These are phyloP conservation scores for Percopsis omiscomaycus DNA, from an alignment of 2,797 vertebrate genomes.

Conservation along the genomic window DNA sequence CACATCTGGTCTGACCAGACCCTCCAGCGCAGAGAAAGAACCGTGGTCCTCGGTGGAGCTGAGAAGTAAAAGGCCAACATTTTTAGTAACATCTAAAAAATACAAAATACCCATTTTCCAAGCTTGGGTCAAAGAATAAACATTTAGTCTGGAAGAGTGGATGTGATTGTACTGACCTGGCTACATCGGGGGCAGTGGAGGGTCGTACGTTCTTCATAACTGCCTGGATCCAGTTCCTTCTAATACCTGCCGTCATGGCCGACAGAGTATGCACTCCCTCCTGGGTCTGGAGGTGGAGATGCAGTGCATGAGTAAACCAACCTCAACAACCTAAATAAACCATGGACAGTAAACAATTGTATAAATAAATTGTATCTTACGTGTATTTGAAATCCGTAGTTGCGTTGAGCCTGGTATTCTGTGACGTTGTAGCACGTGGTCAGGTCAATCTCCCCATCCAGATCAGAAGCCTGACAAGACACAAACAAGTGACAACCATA, in stretches of 20 bases:
- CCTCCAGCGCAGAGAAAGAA: conserved; percentile 71
- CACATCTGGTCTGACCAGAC: conserved; percentile 74
- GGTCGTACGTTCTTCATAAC: conserved; percentile 84
- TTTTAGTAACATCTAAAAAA: neutral
- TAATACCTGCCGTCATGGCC: conserved; percentile 84
- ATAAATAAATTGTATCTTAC: conserved; percentile 56
- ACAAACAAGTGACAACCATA: neutral
- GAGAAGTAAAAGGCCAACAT: conserved; percentile 3
- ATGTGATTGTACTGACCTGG: conserved; percentile 67
- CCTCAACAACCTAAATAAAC: neutral
- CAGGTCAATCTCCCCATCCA: conserved; percentile 83
- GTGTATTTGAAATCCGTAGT: conserved; percentile 84
- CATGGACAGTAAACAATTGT: neutral
- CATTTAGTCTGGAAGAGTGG: neutral
- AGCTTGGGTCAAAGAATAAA: neutral
- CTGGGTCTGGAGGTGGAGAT: conserved; percentile 69
- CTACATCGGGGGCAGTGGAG: conserved; percentile 81
- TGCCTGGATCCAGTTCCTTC: conserved; percentile 85
- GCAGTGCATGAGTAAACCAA: neutral
- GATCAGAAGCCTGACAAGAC: conserved; percentile 75
- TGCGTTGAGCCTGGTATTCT: conserved; percentile 83
- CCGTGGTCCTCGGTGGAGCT: conserved; percentile 78
- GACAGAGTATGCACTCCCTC: conserved; percentile 81
- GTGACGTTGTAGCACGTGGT: conserved; percentile 80
- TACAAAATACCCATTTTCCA: neutral